Conservation (phyloP, 2,888 invertebrate species). For the Orthosia cruda region DNA sequence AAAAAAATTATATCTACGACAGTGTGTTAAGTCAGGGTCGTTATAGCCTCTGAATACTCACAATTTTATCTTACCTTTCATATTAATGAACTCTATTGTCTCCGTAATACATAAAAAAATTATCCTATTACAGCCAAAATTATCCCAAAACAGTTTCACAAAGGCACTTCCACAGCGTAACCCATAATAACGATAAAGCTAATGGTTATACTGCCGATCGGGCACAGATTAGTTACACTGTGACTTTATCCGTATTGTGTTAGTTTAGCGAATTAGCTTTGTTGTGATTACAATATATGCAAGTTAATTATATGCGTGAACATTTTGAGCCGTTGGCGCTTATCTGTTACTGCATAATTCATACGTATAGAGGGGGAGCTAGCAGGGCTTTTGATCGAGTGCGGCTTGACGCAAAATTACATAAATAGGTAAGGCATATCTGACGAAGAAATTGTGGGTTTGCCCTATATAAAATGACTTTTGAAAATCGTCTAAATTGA, state of each 20-base stretch:
- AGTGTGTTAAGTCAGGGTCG: too few relatives aligned
- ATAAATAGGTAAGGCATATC: too few relatives aligned
- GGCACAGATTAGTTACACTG: conserved; percentile 26
- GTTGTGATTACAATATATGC: conserved; percentile 63
- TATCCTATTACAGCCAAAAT: background rate
- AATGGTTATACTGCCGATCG: conserved; percentile 33
- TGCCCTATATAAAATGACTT: too few relatives aligned
- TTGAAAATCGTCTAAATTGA: too few relatives aligned
- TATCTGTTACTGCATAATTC: conserved; percentile 57
- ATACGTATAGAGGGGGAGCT: conserved; percentile 5
- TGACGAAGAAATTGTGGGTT: too few relatives aligned
- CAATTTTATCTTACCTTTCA: too few relatives aligned
- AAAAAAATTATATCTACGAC: too few relatives aligned
- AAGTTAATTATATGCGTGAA: conserved; percentile 61
- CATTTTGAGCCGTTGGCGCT: conserved; percentile 54
- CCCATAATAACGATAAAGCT: conserved; percentile 11
- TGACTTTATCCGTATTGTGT: conserved; percentile 34
- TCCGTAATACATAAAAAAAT: background rate
- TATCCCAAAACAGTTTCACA: background rate
- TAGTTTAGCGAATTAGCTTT: conserved; percentile 47
- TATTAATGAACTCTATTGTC: background rate
- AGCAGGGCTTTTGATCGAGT: too few relatives aligned
- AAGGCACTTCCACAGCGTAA: conserved; percentile 4
- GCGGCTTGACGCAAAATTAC: too few relatives aligned
- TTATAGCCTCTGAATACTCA: too few relatives aligned